Base-by-base conservation (phyloP, 2,113 vertebrate genomes). In the Rattus norvegicus region DNA sequence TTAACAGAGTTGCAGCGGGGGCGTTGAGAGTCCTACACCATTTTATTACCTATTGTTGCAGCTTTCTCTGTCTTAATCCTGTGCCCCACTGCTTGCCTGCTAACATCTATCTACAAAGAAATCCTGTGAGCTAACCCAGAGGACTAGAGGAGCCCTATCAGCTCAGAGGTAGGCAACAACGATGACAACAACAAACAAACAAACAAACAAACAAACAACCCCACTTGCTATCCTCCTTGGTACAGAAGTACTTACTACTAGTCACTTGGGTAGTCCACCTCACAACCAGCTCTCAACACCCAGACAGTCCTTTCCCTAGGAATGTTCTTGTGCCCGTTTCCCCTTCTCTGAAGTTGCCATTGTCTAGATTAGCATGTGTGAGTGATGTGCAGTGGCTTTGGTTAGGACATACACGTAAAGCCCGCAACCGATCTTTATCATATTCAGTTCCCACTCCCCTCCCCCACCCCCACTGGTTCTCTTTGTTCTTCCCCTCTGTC, bases 81-180 rank as follows among this genome's bases (percentile, higher is more conserved):
- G 52, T 90, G 36, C 61, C 95, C 52, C n/a, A 75, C 92, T 36
- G 52, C 28, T 87, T 39, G 54, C 47, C 67, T 76, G 20, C 22
- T 76, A 75, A 89, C 72, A 36, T 94, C 88, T 83, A 47, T 85
- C 91, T 89, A 89, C 43, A 91, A 63, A 92, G 65, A 76, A 93
- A 91, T 54, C 2, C 39, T 93, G 56, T 47, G 76, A 56, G 86
- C 54, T 39, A 39, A 12, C 24, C 36, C 81, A 88, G 43, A 72
- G 43, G 5, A 93, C 84, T 79, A 91, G 63, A 75, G 49, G 36
- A 65, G 43, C 33, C 59, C 47, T n/a, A 22, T 39, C 19, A 73
- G 75, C 28, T 88, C 52, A 43, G 13, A 2, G 49, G 79, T 79
- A 92, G 93, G 36, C 59, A 69, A 93, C 24, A 22, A n/a, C 33